Conservation (phyloP, 2,797 vertebrate genomes). For the Liparis tanakae region DNA sequence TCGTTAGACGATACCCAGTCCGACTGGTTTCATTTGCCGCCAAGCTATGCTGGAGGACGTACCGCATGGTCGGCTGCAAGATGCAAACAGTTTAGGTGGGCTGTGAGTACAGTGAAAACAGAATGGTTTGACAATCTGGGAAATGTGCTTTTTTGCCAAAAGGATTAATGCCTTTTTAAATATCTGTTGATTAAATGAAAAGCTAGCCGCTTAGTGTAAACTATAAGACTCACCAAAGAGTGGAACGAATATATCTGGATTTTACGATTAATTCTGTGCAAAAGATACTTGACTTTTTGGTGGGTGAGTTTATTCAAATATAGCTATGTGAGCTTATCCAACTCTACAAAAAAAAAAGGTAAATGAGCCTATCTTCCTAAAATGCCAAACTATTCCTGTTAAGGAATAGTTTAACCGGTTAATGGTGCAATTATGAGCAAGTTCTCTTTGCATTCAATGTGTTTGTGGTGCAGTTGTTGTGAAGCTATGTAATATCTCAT, state of each 20-base stretch:
- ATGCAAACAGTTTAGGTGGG: conserved; percentile 82
- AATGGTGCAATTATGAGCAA: background rate
- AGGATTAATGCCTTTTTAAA: background rate
- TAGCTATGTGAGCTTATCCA: background rate
- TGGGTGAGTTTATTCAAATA: background rate
- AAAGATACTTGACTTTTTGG: background rate
- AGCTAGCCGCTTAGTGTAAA: background rate
- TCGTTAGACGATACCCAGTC: conserved; percentile 76
- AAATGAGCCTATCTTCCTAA: background rate
- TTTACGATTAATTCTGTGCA: background rate
- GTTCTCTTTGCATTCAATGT: background rate
- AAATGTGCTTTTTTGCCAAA: background rate
- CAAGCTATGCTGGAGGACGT: conserved; percentile 84
- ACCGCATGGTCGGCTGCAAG: conserved; percentile 77
- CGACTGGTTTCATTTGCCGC: conserved; percentile 83
- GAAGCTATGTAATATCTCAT: background rate
- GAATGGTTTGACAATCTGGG: background rate
- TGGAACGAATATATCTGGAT: background rate
- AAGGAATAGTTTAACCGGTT: background rate
- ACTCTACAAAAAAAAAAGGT: background rate
- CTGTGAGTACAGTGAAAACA: conserved; percentile 70
- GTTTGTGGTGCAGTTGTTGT: background rate
- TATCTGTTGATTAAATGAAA: background rate
- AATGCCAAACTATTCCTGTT: background rate
- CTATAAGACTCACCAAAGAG: background rate